phyloP scores from a whole-genome alignment of 2,113 vertebrate genomes.

The Melanocharis versteri region DNA sequence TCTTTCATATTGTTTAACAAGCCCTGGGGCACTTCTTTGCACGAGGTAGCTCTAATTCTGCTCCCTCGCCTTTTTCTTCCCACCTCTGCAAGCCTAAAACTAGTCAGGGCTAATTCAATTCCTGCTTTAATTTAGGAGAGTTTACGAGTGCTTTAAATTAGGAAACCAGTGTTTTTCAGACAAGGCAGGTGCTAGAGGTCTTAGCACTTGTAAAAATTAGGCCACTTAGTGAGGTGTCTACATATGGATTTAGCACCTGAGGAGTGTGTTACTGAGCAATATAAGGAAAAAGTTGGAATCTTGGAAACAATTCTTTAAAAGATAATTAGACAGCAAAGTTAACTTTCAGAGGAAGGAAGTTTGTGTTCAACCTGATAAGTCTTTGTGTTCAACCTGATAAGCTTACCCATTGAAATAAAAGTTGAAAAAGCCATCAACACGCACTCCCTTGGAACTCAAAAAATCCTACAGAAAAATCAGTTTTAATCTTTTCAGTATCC shows the following conservation, averaged over 20 bases:
- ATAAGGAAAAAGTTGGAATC: not conserved
- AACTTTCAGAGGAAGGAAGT: not conserved
- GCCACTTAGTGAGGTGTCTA: constrained; percentile 36
- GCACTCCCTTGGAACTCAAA: not conserved
- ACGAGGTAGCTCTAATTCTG: not conserved
- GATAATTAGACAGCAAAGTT: constrained; percentile 11
- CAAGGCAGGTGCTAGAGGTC: constrained; percentile 22
- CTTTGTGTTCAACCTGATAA: not conserved
- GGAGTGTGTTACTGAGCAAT: not conserved
- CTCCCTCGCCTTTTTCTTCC: not conserved
- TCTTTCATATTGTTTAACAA: not conserved
- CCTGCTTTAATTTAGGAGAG: constrained; percentile 34
- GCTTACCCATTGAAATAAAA: not conserved
- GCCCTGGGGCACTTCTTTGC: not conserved
- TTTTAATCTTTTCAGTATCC: not conserved
- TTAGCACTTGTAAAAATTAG: constrained; percentile 38
- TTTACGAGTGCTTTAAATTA: constrained; percentile 39
- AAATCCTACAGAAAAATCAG: not conserved
- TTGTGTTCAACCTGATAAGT: not conserved
- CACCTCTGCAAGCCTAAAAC: not conserved
- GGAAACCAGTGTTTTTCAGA: constrained; percentile 19
- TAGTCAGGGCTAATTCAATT: not conserved
- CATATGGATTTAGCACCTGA: constrained; percentile 31
- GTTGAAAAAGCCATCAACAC: not conserved
- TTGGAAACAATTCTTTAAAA: not conserved